Percentiles rank a stretch among this genome's conserved stretches.
These are phyloP conservation scores for Musca vetustissima DNA, from an alignment of 1,140 invertebrate genomes.

Conservation along the genomic window DNA sequence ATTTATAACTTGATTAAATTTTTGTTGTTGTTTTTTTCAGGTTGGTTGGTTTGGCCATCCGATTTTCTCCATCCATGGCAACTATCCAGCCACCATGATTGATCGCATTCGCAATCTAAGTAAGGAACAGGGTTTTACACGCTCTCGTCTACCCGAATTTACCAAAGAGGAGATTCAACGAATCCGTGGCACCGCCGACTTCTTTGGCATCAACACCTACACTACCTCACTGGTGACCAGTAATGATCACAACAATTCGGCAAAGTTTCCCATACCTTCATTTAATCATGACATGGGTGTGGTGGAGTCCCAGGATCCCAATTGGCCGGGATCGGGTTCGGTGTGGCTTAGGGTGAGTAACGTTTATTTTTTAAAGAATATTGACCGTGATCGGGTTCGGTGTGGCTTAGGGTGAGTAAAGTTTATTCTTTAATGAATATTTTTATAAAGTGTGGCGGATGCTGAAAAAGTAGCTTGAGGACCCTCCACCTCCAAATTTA, in stretches of 20 bases:
- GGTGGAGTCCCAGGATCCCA: constrained; percentile 53
- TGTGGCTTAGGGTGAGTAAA: constrained; percentile 60
- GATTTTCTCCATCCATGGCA: constrained; percentile 62
- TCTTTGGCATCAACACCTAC: constrained; percentile 66
- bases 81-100: constrained; percentile 66
- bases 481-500: too few species aligned
- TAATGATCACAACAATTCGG: constrained; percentile 54
- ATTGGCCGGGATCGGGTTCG: constrained; percentile 58
- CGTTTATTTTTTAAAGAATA: constrained; percentile 2
- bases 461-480: too few species aligned
- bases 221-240: constrained; percentile 56
- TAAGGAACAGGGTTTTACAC: constrained; percentile 59
- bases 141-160: constrained; percentile 65
- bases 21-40: constrained; percentile 44
- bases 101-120: constrained; percentile 61
- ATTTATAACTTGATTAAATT: too few species aligned
- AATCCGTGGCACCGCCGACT: constrained; percentile 64
- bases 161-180: constrained; percentile 61
- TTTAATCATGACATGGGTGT: constrained; percentile 59
- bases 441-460: too few species aligned
- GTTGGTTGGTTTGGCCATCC: constrained; percentile 66
- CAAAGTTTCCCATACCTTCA: constrained; percentile 56
- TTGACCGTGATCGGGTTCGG: constrained; percentile 57
- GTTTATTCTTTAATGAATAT: neutral
- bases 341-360: constrained; percentile 60